Evolutionary conservation across 2,888 invertebrate species (phyloP).

Genomic region (Blastobasis lacticolella): DNA sequence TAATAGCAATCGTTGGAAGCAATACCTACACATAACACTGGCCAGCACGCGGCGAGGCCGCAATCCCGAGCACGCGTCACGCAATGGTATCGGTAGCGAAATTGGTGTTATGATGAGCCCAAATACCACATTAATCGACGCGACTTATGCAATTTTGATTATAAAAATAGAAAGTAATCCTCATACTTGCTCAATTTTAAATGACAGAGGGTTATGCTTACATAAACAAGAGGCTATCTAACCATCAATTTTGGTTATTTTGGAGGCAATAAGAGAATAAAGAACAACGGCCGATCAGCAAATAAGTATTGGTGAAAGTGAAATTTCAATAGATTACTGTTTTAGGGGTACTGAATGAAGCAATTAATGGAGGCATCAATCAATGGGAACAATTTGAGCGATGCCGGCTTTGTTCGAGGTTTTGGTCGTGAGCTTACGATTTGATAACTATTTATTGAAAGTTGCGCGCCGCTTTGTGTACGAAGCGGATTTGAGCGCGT

Average conservation of each 20-base stretch:
- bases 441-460: background rate
- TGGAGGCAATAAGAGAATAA: slow-evolving; percentile 38
- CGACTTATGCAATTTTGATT: background rate
- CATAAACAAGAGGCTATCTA: slow-evolving; percentile 44
- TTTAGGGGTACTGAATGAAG: slow-evolving; percentile 47
- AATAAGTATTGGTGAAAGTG: slow-evolving; percentile 52
- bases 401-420: slow-evolving; percentile 30
- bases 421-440: slow-evolving; percentile 28
- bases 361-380: slow-evolving; percentile 64
- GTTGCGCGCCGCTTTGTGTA: background rate
- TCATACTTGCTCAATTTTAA: slow-evolving; percentile 5
- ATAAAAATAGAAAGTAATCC: slow-evolving; percentile 4
- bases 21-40: no score
- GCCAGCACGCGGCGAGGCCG: no score
- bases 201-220: slow-evolving; percentile 47
- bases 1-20: no score
- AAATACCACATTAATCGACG: slow-evolving; percentile 13
- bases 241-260: slow-evolving; percentile 50
- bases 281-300: slow-evolving; percentile 31
- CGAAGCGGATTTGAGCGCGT: no score
- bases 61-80: no score
- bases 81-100: background rate
- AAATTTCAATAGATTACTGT: slow-evolving; percentile 51
- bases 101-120: slow-evolving; percentile 3
- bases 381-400: slow-evolving; percentile 27